Base-by-base conservation (phyloP, 1,140 invertebrate species). In the Pseudomyrmex gracilis region DNA sequence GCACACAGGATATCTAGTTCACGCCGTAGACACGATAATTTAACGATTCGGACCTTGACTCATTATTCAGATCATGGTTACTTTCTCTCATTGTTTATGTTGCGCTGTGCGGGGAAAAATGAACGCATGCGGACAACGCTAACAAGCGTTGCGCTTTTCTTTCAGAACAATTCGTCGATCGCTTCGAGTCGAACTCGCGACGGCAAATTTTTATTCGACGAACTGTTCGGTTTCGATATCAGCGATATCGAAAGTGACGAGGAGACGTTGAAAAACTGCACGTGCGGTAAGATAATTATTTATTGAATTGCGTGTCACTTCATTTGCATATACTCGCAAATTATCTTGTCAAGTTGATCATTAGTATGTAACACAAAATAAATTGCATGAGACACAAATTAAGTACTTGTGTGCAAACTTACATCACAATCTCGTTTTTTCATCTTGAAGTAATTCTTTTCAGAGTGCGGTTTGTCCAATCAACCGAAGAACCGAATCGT, bases 391-490 rank as follows among this genome's bases (percentile, higher is more conserved):
- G 34, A 34, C 34, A 34, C 34, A 34, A 34, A 5, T 34, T 34
- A 34, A 34, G 1, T 34, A 34, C 1, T 34, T 34, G 34, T 34
- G 34, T 34, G 34, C 5, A 34, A 34, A 34, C 34, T 34, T 34
- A 34, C 34, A 7, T 34, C 34, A 34, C 34, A 34, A 34, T 34
- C 34, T 34, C 5, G 5, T 5, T 34, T 34, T 5, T 34, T 34
- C 0, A 34, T 34, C 5, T 34, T 7, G 5, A 34, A 34, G 34
- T 34, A 34, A 76, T 73, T 67, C n/a, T 10, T 94, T 93, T 55
- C 89, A 97, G 97, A 96, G 88, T 97, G 97, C 90, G 97, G 97
- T 7, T 91, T 96, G 60, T 94, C 95, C 0, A 97, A 97, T 92
- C 96, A 97, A 88, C 34, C 34, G 34, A 96, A 97, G 92, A 96